phyloP scores from a whole-genome alignment of 2,797 vertebrate species.

The Catharus ustulatus region DNA sequence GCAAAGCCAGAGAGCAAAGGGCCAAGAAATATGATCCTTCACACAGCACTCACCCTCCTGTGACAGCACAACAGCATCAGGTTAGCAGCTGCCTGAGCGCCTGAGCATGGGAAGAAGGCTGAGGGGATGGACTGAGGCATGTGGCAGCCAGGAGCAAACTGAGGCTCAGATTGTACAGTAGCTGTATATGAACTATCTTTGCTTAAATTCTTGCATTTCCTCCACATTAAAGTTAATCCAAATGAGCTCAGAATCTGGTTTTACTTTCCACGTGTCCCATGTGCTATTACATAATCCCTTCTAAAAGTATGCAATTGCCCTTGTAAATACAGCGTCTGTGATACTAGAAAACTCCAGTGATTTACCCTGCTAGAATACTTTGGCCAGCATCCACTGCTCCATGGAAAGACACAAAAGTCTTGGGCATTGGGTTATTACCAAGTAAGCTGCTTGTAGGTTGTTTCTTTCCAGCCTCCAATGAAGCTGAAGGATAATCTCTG shows the following conservation, averaged over 20 bases:
- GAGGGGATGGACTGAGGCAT: neutral
- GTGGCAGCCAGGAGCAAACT: neutral
- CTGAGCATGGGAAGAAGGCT: neutral
- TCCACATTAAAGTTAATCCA: neutral
- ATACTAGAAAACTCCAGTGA: neutral
- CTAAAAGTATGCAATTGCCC: neutral
- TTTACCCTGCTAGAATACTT: neutral
- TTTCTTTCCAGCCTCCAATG: neutral
- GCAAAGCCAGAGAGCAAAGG: neutral
- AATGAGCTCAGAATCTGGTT: neutral
- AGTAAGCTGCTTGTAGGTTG: neutral
- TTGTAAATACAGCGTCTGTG: neutral
- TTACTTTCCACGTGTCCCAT: neutral
- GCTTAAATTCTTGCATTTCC: neutral
- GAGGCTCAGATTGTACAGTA: neutral
- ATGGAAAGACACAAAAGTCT: neutral
- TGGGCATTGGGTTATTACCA: neutral
- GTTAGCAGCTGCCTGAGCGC: too few relatives aligned
- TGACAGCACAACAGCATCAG: neutral
- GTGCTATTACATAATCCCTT: neutral
- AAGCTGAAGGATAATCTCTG: neutral
- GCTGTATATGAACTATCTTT: neutral
- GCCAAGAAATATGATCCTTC: accelerated
- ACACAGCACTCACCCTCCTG: accelerated
- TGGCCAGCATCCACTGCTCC: neutral